Evolutionary conservation across 1,140 invertebrate species (phyloP), one percentile per base, ranked within the genome.

Genomic region (Amphibalanus amphitrite): DNA sequence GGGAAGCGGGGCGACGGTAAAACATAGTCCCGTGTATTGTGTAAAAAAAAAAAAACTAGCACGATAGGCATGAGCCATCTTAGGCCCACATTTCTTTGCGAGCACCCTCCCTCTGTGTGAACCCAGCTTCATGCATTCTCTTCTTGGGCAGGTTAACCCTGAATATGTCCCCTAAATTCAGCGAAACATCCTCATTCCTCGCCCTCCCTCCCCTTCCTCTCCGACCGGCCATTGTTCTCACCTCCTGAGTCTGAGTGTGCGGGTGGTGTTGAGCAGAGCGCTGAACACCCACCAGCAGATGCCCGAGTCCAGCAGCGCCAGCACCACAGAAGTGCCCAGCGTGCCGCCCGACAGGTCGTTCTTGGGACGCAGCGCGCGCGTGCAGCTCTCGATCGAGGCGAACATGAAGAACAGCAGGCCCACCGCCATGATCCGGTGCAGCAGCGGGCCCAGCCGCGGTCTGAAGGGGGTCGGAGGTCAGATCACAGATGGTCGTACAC

Each of bases 211-310:
- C 38, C 38, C 17, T 17, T 17, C 38, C 38, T 17, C 17, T 17
- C 6, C 17, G 6, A 38, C 38, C 38, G 38, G 38, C 38, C 38
- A 17, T 8, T 17, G 6, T 38, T 6, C 64, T 65, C 64, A 65
- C 64, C 85, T 85, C 75, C 93, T 81, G 71, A 97, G 82, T 75
- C 92, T 83, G 69, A 97, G 82, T 15, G 92, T 93, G 72, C 93
- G 81, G 68, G 90, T 95, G 0, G 94, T 97, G 77, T 91, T 88
- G 17, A 93, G 87, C 26, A 97, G 82, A n/a, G 89, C 90, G 3
- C 89, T 89, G 81, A 92, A 93, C 77, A 93, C 92, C 92, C 92
- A 86, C 80, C 82, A 85, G 77, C 82, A 84, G 75, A 86, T 85
- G 84, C 78, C 88, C 86, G 81, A 88, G 78, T 85, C 83, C 28